Evolutionary conservation across 92 coral and sea anemone genomes (phyloP).

Genomic region (Micromussa lordhowensis): DNA sequence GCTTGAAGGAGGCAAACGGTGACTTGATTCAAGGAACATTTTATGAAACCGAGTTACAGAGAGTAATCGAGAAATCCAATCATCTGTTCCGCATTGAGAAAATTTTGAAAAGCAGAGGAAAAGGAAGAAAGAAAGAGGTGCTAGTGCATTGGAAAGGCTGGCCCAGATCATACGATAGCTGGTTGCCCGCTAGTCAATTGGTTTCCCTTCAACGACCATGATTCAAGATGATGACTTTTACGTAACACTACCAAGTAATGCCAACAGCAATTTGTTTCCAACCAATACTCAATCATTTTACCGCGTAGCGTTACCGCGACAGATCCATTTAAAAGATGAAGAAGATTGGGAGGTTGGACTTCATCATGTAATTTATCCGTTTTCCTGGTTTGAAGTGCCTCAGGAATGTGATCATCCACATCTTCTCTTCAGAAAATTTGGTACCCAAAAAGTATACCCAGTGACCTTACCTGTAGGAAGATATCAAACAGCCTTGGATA

Average conservation of each 20-base stretch:
- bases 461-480: slow-evolving; percentile 18
- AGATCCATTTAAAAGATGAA: slow-evolving; percentile 35
- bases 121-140: slow-evolving; percentile 3
- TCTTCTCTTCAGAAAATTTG: background rate
- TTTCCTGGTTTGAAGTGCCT: slow-evolving; percentile 9
- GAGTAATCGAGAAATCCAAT: slow-evolving; percentile 23
- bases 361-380: slow-evolving; percentile 9
- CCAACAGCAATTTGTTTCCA: slow-evolving; percentile 29
- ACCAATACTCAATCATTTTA: slow-evolving; percentile 24
- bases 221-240: slow-evolving; percentile 18
- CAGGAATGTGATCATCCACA: slow-evolving; percentile 4
- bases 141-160: slow-evolving; percentile 46
- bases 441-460: background rate
- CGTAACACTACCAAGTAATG: slow-evolving; percentile 4
- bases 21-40: slow-evolving; percentile 52
- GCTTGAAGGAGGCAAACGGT: slow-evolving; percentile 41
- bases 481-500: slow-evolving; percentile 17
- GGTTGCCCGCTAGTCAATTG: slow-evolving; percentile 27
- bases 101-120: slow-evolving; percentile 5
- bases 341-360: slow-evolving; percentile 60
- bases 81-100: slow-evolving; percentile 47
- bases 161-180: slow-evolving; percentile 45
- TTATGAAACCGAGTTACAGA: slow-evolving; percentile 52
- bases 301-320: slow-evolving; percentile 39
- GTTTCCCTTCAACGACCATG: slow-evolving; percentile 1